Percentiles rank a stretch among this genome's conserved stretches.
phyloP scores from a whole-genome alignment of 2,888 invertebrate genomes.

The Lomographa bimaculata region DNA sequence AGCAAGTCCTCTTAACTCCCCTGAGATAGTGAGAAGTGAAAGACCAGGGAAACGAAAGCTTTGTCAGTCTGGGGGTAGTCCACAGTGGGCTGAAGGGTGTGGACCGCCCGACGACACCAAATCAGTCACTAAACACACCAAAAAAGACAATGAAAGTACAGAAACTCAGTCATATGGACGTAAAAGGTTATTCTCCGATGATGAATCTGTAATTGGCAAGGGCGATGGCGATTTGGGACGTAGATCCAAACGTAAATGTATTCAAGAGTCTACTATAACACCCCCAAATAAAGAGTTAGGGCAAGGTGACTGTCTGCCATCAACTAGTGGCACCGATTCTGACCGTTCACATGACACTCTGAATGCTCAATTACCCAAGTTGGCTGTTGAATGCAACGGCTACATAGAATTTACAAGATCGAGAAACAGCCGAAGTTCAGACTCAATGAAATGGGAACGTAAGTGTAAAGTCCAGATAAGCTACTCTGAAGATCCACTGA shows the following conservation, averaged over 20 bases:
- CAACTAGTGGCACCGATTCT: constrained; percentile 68
- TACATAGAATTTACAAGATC: constrained; percentile 71
- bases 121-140: constrained; percentile 47
- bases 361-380: constrained; percentile 67
- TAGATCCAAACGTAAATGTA: constrained; percentile 53
- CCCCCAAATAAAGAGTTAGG: constrained; percentile 70
- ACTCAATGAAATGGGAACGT: constrained; percentile 83
- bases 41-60: constrained; percentile 54
- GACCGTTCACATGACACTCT: constrained; percentile 65
- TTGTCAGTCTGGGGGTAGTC: constrained; percentile 59
- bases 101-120: constrained; percentile 48
- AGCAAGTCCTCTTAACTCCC: constrained; percentile 59
- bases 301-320: constrained; percentile 75
- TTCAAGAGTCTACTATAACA: constrained; percentile 48
- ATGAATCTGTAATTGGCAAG: constrained; percentile 48
- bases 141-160: constrained; percentile 34
- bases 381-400: constrained; percentile 74
- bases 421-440: constrained; percentile 60
- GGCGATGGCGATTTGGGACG: constrained; percentile 61
- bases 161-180: constrained; percentile 37
- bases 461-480: constrained; percentile 86
- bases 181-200: constrained; percentile 46
- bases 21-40: constrained; percentile 52
- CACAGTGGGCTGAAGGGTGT: constrained; percentile 73
- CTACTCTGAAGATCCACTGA: constrained; percentile 80